Conservation (phyloP, 1,140 invertebrate genomes). For the Pseudomyrmex pallidus region DNA sequence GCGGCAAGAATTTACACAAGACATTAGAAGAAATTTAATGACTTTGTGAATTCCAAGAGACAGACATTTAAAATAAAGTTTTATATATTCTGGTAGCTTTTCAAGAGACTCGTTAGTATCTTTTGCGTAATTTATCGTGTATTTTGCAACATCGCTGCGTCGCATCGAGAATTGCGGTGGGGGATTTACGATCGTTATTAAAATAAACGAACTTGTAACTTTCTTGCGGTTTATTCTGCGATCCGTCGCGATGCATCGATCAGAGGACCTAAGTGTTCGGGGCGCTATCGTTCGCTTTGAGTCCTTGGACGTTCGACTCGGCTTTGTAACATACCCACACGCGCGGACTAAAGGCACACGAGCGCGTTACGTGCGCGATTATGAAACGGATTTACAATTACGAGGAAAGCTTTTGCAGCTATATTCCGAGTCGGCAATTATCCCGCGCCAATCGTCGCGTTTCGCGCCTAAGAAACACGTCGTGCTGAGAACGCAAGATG, state of each 20-base stretch:
- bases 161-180: not conserved
- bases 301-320: slow-evolving; percentile 62
- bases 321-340: slow-evolving; percentile 30
- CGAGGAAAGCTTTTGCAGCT: slow-evolving; percentile 23
- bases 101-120: slow-evolving; percentile 6
- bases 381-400: slow-evolving; percentile 63
- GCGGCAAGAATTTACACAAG: not conserved
- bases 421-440: slow-evolving; percentile 15
- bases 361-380: slow-evolving; percentile 49
- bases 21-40: slow-evolving; percentile 5
- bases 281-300: not conserved
- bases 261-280: not conserved
- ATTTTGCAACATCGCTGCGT: slow-evolving; percentile 45
- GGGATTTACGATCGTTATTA: slow-evolving; percentile 52
- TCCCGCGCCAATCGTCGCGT: slow-evolving; percentile 13
- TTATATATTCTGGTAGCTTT: slow-evolving; percentile 10
- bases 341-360: slow-evolving; percentile 5
- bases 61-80: slow-evolving; percentile 1
- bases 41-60: not conserved
- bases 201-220: slow-evolving; percentile 38
- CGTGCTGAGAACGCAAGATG: slow-evolving; percentile 23
- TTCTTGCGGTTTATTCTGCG: slow-evolving; percentile 16
- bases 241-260: slow-evolving; percentile 25
- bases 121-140: slow-evolving; percentile 45
- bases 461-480: slow-evolving; percentile 8